A percentile compares a stretch with the other conserved stretches of the same genome.
phyloP scores from a whole-genome alignment of 2,113 vertebrate genomes.

The Nyctereutes procyonoides region DNA sequence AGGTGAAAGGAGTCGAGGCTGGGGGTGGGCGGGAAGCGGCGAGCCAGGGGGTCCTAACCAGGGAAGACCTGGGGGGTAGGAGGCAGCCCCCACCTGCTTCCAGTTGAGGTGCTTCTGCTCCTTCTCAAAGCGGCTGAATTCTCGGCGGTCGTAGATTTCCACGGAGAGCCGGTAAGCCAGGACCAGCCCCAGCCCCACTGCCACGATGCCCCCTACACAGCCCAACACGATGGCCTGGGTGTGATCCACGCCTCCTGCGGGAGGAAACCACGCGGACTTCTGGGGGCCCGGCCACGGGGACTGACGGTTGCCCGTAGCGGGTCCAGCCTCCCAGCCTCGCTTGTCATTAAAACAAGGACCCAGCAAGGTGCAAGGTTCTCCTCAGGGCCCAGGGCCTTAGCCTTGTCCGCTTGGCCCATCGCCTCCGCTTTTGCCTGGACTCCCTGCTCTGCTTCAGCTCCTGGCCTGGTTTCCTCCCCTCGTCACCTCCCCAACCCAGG shows the following conservation, averaged over 20 bases:
- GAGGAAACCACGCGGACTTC: neutral
- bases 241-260: constrained; percentile 49
- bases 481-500: neutral
- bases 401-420: too few relatives aligned
- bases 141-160: constrained; percentile 85
- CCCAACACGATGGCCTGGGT: constrained; percentile 79
- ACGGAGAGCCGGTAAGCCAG: constrained; percentile 81
- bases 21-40: neutral
- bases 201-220: constrained; percentile 82
- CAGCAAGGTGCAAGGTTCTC: neutral
- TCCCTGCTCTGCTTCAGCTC: neutral
- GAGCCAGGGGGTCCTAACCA: neutral
- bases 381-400: neutral
- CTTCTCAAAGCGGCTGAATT: constrained; percentile 85
- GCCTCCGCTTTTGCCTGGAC: neutral
- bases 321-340: neutral
- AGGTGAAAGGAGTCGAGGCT: accelerated
- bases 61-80: accelerated
- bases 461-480: neutral
- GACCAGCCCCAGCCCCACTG: constrained; percentile 85
- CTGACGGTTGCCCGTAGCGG: neutral
- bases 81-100: constrained; percentile 83
- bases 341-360: neutral
- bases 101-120: constrained; percentile 81
- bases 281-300: neutral